Evolutionary conservation across 2,113 vertebrate genomes (phyloP).

Genomic region (Nycticryphes semicollaris): DNA sequence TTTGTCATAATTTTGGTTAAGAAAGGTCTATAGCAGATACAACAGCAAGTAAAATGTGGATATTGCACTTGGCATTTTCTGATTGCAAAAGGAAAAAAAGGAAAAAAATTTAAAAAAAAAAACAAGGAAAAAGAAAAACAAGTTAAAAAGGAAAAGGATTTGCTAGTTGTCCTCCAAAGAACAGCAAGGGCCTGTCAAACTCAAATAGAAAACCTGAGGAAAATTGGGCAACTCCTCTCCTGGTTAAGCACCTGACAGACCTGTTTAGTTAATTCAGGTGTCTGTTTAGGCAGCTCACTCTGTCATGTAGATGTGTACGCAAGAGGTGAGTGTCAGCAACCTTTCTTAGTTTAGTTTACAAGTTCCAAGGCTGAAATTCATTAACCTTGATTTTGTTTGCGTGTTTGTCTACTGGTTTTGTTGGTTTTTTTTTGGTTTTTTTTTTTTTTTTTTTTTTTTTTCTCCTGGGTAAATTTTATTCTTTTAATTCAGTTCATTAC

Average conservation of each 20-base stretch:
- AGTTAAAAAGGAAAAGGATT: not conserved
- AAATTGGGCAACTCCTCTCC: not conserved
- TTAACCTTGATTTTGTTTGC: not conserved
- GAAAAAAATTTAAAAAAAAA: not conserved
- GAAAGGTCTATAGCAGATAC: not conserved
- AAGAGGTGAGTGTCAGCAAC: not conserved
- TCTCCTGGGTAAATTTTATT: not conserved
- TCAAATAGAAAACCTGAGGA: not conserved
- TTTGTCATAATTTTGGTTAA: not conserved
- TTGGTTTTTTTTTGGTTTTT: not conserved
- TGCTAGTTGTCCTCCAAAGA: not conserved
- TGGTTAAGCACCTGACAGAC: not conserved
- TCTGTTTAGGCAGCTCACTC: not conserved
- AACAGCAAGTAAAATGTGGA: not conserved
- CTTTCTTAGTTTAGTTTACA: not conserved
- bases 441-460: not conserved
- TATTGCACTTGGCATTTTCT: not conserved
- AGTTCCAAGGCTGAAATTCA: not conserved
- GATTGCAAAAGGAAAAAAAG: not conserved
- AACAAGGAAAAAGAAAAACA: too few relatives aligned
- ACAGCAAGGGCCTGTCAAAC: not conserved
- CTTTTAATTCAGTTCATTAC: not conserved
- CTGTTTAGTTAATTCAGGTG: not conserved
- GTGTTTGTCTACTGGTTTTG: not conserved
- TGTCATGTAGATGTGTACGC: fast-evolving